Conservation (phyloP, 2,888 invertebrate genomes). For the Limnephilus rhombicus region DNA sequence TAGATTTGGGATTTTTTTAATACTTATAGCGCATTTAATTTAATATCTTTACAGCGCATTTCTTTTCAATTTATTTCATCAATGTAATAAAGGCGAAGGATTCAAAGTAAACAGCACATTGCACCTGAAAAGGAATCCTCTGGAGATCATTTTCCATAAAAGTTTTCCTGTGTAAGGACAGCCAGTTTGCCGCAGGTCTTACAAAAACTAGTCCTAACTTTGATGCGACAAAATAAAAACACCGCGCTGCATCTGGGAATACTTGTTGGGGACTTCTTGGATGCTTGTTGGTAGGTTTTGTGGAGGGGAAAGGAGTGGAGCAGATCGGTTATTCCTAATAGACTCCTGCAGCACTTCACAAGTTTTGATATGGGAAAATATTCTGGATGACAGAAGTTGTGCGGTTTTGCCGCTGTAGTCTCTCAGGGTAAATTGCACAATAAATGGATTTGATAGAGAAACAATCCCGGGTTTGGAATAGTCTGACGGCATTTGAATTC, state of each 20-base stretch:
- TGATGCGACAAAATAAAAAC: neutral
- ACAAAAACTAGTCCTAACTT: neutral
- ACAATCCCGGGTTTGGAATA: neutral
- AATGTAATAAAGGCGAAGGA: neutral
- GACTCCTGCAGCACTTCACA: neutral
- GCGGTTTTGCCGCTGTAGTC: neutral
- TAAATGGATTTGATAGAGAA: neutral
- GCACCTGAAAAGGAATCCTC: neutral
- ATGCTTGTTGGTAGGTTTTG: neutral
- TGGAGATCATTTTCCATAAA: neutral
- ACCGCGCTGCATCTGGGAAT: neutral
- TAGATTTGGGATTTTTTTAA: neutral
- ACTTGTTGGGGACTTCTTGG: neutral
- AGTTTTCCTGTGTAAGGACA: neutral
- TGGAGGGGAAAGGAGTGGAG: neutral
- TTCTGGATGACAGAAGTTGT: neutral
- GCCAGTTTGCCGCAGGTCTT: neutral
- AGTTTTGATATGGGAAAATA: neutral
- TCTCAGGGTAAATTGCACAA: neutral
- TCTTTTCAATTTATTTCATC: neutral
- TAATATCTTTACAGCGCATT: neutral
- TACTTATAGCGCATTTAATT: neutral
- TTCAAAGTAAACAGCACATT: neutral
- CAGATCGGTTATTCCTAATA: neutral
- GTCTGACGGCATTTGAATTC: neutral